phyloP scores from a whole-genome alignment of 2,888 invertebrate genomes.

The Diarsia brunnea region DNA sequence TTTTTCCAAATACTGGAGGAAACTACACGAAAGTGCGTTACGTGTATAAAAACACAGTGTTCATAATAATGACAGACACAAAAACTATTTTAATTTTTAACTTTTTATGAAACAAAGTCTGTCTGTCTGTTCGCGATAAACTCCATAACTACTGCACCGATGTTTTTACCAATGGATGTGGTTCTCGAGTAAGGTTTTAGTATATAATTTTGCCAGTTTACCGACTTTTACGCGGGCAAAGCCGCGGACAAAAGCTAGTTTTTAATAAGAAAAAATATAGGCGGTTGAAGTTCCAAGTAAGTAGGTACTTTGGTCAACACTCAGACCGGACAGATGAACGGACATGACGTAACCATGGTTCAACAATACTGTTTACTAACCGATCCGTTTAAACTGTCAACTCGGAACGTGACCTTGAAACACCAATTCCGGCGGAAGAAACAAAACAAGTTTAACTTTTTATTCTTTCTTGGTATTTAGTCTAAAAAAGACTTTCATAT shows the following conservation, averaged over 20 bases:
- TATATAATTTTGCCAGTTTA: no score
- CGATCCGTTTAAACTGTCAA: slow-evolving; percentile 17
- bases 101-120: no score
- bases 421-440: slow-evolving; percentile 43
- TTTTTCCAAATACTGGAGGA: no score
- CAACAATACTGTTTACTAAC: slow-evolving; percentile 25
- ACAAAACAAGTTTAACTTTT: slow-evolving; percentile 18
- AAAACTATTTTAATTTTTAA: no score
- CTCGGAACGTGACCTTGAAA: slow-evolving; percentile 37
- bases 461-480: slow-evolving; percentile 5
- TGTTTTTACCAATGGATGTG: no score
- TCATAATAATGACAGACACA: no score
- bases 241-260: not conserved
- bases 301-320: not conserved
- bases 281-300: not conserved
- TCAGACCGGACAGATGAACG: slow-evolving; percentile 7
- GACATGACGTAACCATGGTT: slow-evolving; percentile 18
- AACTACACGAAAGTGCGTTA: not conserved
- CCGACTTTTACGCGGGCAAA: no score
- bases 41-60: no score
- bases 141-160: no score
- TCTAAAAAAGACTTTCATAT: not conserved
- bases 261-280: not conserved
- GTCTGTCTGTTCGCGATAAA: no score
- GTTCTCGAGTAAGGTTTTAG: no score